Evolutionary conservation across 2,888 invertebrate species (phyloP).

Genomic region (Napeogenes sylphis): DNA sequence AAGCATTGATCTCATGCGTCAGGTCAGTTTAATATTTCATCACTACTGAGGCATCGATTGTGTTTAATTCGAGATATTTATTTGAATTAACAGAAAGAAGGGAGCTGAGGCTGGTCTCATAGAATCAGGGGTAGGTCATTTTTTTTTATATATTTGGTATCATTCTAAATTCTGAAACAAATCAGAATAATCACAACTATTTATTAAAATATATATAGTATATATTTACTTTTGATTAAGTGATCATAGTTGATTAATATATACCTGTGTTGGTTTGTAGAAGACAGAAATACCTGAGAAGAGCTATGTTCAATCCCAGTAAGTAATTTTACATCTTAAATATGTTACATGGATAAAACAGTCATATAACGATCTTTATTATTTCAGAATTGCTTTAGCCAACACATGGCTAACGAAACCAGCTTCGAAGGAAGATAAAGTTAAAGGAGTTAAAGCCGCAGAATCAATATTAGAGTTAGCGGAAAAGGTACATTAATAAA

Average conservation of each 20-base stretch:
- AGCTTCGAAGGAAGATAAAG: constrained; percentile 43
- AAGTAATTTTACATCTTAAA: constrained; percentile 34
- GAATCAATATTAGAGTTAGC: constrained; percentile 51
- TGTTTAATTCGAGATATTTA: too few species aligned
- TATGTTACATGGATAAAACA: background rate
- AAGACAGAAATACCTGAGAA: constrained; percentile 42
- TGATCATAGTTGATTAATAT: background rate
- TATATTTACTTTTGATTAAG: background rate
- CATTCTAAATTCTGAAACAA: too few species aligned
- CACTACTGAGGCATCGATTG: too few species aligned
- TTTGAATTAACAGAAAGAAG: constrained; percentile 23
- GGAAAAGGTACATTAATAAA: constrained; percentile 43
- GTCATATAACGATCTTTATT: background rate
- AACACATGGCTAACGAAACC: constrained; percentile 57
- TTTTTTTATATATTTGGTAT: background rate
- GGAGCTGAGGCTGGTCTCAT: constrained; percentile 27
- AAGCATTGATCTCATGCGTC: constrained; percentile 49
- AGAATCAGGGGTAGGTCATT: constrained; percentile 25
- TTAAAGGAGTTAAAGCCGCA: constrained; percentile 49
- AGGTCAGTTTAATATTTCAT: constrained; percentile 40
- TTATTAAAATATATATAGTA: constrained; percentile 1
- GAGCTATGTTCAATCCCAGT: constrained; percentile 59
- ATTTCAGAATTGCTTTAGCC: constrained; percentile 51
- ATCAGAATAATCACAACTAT: background rate
- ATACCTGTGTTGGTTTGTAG: constrained; percentile 37